Conservation (phyloP, 1,140 invertebrate species). For the Drosophila arizonae region DNA sequence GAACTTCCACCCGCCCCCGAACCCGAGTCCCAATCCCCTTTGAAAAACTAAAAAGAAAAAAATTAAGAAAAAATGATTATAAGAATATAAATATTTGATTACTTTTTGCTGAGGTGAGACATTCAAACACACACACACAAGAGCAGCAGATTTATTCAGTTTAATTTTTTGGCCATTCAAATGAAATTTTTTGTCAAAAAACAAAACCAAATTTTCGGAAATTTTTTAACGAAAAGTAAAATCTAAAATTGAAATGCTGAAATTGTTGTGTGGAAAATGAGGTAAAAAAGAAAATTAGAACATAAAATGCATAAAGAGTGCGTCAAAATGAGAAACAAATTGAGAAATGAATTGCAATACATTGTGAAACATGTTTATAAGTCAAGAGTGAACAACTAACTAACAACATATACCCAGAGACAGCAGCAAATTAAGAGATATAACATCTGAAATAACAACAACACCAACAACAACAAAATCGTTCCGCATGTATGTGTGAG, state of each 20-base stretch:
- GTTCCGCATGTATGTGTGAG: constrained; percentile 73
- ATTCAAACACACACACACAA: constrained; percentile 82
- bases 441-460: constrained; percentile 43
- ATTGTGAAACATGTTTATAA: constrained; percentile 83
- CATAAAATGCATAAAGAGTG: constrained; percentile 58
- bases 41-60: constrained; percentile 31
- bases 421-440: constrained; percentile 37
- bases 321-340: constrained; percentile 61
- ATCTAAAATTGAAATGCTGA: constrained; percentile 69
- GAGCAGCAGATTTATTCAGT: constrained; percentile 67
- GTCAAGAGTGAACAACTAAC: constrained; percentile 74
- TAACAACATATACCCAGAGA: constrained; percentile 29
- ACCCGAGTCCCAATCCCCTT: constrained; percentile 21
- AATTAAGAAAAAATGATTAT: constrained; percentile 7
- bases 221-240: constrained; percentile 40
- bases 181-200: constrained; percentile 22
- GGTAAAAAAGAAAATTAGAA: constrained; percentile 63
- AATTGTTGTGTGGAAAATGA: constrained; percentile 83
- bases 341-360: constrained; percentile 75
- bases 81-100: constrained; percentile 46
- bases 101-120: constrained; percentile 83
- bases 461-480: constrained; percentile 50
- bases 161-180: constrained; percentile 36
- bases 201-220: constrained; percentile 24
- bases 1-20: constrained; percentile 13